phyloP scores from a whole-genome alignment of 2,113 vertebrate genomes.

The Spermophilus dauricus region DNA sequence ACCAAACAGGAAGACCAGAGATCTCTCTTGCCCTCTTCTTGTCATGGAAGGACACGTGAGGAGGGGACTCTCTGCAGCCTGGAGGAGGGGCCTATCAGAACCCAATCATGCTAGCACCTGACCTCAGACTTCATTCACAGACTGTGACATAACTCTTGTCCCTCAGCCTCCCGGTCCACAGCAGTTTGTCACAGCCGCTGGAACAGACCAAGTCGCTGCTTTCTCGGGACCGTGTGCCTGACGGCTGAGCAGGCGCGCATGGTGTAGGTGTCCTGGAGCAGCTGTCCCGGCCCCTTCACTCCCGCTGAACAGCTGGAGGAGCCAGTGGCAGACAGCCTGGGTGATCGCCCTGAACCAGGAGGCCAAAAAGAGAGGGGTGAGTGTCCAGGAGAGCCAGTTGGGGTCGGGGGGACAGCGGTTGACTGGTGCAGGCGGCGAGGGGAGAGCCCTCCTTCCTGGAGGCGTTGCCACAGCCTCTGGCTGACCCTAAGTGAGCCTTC shows the following conservation, averaged over 20 bases:
- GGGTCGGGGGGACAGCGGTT: background rate
- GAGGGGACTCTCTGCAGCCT: background rate
- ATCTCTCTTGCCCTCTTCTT: background rate
- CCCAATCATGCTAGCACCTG: background rate
- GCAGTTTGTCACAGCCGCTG: no score
- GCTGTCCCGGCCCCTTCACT: background rate
- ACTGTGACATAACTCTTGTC: background rate
- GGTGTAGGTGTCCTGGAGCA: background rate
- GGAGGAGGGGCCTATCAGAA: no score
- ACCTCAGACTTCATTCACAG: background rate
- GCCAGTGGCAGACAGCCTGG: constrained; percentile 94
- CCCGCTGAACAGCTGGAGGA: constrained; percentile 91
- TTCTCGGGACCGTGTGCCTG: background rate
- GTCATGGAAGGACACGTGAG: background rate
- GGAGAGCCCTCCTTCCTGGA: background rate
- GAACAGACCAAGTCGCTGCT: background rate
- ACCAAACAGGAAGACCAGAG: background rate
- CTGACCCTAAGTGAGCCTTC: background rate
- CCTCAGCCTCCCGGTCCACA: background rate
- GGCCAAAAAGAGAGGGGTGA: constrained; percentile 90
- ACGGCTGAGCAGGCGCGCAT: background rate
- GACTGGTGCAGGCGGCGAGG: accelerated
- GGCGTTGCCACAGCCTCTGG: background rate
- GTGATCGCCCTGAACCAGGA: constrained; percentile 90
- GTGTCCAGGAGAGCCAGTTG: constrained; percentile 62